phyloP scores from a whole-genome alignment of 23 tunicate genomes.

The Pegea sp. region DNA sequence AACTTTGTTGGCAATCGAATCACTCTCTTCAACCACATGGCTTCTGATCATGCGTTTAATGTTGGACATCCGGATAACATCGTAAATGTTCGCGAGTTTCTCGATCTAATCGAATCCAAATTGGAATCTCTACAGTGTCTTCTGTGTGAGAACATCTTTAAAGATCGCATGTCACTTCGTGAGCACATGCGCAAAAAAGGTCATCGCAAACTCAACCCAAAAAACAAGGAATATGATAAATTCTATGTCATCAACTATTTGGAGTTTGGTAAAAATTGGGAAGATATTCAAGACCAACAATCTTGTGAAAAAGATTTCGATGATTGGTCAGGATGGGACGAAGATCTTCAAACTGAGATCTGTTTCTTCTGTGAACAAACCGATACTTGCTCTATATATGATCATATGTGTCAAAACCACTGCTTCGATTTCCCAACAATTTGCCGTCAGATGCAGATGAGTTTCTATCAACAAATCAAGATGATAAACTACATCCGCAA shows the following conservation, averaged over 20 bases:
- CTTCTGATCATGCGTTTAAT: constrained; percentile 69
- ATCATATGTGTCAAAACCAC: constrained; percentile 55
- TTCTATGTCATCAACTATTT: constrained; percentile 77
- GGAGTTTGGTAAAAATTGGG: constrained; percentile 81
- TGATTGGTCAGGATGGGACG: constrained; percentile 87
- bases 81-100: constrained; percentile 60
- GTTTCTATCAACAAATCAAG: constrained; percentile 84
- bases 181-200: constrained; percentile 95
- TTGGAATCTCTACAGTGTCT: constrained; percentile 55
- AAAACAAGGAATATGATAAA: constrained; percentile 66
- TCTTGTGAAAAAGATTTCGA: constrained; percentile 17
- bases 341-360: constrained; percentile 31
- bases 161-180: constrained; percentile 54
- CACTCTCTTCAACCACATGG: constrained; percentile 77
- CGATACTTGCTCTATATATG: constrained; percentile 20
- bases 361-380: constrained; percentile 58
- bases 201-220: constrained; percentile 72
- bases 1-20: constrained; percentile 57
- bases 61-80: constrained; percentile 95
- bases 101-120: constrained; percentile 45
- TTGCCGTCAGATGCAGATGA: constrained; percentile 50
- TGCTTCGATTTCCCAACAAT: constrained; percentile 40
- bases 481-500: constrained; percentile 74
- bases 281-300: constrained; percentile 49
- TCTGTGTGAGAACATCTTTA: constrained; percentile 69